phyloP scores from a whole-genome alignment of 2,113 vertebrate species.

The Patagioenas fasciata region DNA sequence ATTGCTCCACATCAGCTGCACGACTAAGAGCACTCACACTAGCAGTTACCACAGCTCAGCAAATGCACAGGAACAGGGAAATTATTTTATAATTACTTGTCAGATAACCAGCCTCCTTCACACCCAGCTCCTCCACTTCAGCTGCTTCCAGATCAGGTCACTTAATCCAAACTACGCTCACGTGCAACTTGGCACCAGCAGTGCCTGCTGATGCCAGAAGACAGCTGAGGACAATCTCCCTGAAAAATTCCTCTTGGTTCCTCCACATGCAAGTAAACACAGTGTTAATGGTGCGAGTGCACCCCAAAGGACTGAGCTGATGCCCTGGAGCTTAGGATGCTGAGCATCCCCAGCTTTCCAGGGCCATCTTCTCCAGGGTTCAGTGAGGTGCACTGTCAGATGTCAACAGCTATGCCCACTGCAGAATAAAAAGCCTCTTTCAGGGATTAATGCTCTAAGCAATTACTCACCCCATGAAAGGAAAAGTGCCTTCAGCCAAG shows the following conservation, averaged over 20 bases:
- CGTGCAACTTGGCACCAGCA: background rate
- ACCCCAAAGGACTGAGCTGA: background rate
- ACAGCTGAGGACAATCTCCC: background rate
- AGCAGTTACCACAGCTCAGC: background rate
- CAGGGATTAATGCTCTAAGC: constrained; percentile 35
- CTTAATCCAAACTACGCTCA: background rate
- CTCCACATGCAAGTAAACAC: background rate
- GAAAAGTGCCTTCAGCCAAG: constrained; percentile 49
- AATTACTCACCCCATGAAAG: constrained; percentile 25
- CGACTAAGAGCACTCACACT: rapidly evolving
- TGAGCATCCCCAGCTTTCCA: background rate
- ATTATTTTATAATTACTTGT: constrained; percentile 19
- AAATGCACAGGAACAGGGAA: background rate
- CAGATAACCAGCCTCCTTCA: constrained; percentile 26
- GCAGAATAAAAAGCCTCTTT: constrained; percentile 47
- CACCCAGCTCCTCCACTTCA: background rate
- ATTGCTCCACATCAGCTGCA: background rate
- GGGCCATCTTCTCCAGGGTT: background rate
- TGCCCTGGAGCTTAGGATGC: background rate
- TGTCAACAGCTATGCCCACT: background rate
- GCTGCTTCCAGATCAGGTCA: background rate
- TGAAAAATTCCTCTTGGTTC: background rate
- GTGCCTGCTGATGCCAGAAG: background rate
- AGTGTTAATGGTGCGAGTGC: background rate
- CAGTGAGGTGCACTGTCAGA: background rate